Percentiles rank a stretch among this genome's conserved stretches.
These are phyloP conservation scores for Hypanus sabinus DNA, from an alignment of 2,113 vertebrate genomes.

Conservation along the genomic window DNA sequence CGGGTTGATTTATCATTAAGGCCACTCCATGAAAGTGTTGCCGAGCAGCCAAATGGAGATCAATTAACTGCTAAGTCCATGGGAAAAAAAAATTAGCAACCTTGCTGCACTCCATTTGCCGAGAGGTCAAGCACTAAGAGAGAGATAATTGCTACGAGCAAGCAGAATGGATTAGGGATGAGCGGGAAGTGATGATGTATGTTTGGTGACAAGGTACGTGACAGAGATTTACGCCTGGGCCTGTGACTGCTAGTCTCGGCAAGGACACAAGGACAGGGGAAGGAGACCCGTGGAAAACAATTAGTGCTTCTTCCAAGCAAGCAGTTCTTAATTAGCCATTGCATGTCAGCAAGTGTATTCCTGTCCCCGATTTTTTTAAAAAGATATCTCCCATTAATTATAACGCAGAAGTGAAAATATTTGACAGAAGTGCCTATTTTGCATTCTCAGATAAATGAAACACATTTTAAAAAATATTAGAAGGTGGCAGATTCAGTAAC, in stretches of 20 bases:
- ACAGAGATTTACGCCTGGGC: slow-evolving; percentile 60
- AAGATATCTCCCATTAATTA: slow-evolving; percentile 65
- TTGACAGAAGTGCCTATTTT: background rate
- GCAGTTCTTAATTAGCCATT: slow-evolving; percentile 66
- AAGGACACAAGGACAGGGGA: slow-evolving; percentile 56
- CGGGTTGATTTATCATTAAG: slow-evolving; percentile 31
- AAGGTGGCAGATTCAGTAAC: background rate
- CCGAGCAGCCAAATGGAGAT: slow-evolving; percentile 44
- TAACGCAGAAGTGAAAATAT: slow-evolving; percentile 35
- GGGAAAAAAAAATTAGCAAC: slow-evolving; percentile 42
- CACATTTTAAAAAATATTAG: background rate
- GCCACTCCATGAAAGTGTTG: slow-evolving; percentile 32
- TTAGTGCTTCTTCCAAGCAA: slow-evolving; percentile 57
- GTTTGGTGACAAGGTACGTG: slow-evolving; percentile 58
- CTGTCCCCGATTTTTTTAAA: slow-evolving; percentile 59
- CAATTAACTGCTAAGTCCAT: slow-evolving; percentile 48
- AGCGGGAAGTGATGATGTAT: slow-evolving; percentile 63
- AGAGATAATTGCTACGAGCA: slow-evolving; percentile 59
- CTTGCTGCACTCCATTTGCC: slow-evolving; percentile 52
- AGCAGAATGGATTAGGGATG: slow-evolving; percentile 58
- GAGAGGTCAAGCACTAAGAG: slow-evolving; percentile 53
- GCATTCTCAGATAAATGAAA: background rate
- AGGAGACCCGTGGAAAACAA: slow-evolving; percentile 63
- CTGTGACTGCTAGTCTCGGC: slow-evolving; percentile 51
- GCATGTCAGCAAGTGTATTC: slow-evolving; percentile 70